A percentile compares a stretch with the other conserved stretches of the same genome.
Evolutionary conservation across 2,113 vertebrate species (phyloP).

Genomic region (Lichenostomus cassidix): DNA sequence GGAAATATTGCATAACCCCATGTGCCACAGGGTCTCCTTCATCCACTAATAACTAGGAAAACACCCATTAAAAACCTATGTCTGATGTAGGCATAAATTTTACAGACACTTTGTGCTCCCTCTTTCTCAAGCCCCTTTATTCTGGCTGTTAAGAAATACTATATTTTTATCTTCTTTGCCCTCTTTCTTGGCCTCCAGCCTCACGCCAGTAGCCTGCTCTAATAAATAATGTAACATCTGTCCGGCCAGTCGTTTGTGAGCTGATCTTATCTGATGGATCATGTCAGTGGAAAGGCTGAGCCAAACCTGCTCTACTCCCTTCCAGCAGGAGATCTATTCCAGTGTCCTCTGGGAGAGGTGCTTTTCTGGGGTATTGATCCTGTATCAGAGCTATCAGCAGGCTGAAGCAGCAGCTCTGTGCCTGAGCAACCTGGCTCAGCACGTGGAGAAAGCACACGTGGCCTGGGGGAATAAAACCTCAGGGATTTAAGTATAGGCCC

Average conservation of each 20-base stretch:
- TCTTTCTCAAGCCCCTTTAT: constrained; percentile 4
- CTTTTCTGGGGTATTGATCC: not conserved
- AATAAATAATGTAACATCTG: constrained; percentile 50
- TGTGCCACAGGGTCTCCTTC: not conserved
- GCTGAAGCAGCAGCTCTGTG: fast-evolving
- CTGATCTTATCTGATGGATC: not conserved
- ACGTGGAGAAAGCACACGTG: fast-evolving
- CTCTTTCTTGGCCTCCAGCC: not conserved
- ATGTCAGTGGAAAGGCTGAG: not conserved
- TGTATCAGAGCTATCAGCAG: not conserved
- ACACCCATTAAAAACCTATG: not conserved
- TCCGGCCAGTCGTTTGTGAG: not conserved
- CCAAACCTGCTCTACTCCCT: not conserved
- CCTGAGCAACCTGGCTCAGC: not conserved
- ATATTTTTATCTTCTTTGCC: not conserved
- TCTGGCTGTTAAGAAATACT: not conserved
- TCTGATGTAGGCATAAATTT: not conserved
- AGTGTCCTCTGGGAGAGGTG: not conserved
- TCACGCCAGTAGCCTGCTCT: not conserved
- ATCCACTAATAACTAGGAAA: not conserved
- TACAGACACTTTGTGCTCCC: not conserved
- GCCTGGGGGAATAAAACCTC: not conserved
- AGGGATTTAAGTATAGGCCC: not conserved
- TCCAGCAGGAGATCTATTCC: not conserved
- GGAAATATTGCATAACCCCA: not conserved